Conservation (phyloP, 2,888 invertebrate species). For the Geotrupes spiniger region DNA sequence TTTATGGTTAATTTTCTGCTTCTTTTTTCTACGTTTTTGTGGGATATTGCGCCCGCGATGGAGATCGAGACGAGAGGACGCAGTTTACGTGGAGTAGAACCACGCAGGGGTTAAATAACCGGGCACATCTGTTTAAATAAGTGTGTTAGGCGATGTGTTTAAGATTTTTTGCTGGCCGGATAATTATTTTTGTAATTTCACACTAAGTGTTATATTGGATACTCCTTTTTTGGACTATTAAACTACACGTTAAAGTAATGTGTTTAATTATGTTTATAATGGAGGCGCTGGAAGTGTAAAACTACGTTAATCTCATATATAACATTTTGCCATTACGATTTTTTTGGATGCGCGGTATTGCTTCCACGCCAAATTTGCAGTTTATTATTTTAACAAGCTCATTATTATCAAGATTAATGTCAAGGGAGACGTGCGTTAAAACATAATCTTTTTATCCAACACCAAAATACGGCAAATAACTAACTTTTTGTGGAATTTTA, state of each 20-base stretch:
- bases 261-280: conserved; percentile 17
- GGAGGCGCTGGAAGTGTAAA: conserved; percentile 17
- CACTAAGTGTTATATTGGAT: conserved; percentile 22
- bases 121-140: conserved; percentile 34
- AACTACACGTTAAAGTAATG: conserved; percentile 17
- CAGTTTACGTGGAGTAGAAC: conserved; percentile 11
- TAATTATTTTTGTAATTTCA: conserved; percentile 26
- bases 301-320: conserved; percentile 17
- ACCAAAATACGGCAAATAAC: no score
- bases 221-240: conserved; percentile 14
- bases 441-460: no score
- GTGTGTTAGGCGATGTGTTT: conserved; percentile 24
- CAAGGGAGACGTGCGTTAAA: no score
- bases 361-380: conserved; percentile 16
- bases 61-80: conserved; percentile 5
- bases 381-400: conserved; percentile 21
- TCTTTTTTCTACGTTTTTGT: conserved; percentile 15
- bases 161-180: conserved; percentile 13
- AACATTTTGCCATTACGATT: conserved; percentile 8
- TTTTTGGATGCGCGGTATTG: background rate
- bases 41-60: background rate
- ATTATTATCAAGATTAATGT: background rate
- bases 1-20: conserved; percentile 29
- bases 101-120: conserved; percentile 11
- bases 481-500: no score